Base-by-base conservation (phyloP, 2,888 invertebrate genomes). In the Watsonalla binaria region DNA sequence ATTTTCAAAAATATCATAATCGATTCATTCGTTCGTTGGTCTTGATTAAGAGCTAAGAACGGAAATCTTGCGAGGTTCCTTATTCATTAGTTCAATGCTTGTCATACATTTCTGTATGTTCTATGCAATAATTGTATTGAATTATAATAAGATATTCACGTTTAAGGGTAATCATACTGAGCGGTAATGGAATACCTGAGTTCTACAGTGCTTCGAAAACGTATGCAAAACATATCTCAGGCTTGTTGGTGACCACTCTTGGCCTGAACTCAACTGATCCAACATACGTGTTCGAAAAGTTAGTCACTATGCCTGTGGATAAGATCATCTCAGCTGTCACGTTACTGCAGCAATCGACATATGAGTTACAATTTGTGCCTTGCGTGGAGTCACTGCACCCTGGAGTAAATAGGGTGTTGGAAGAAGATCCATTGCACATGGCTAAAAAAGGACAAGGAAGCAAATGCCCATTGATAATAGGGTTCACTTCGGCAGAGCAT, bases 81-180 rank as follows among this genome's bases (percentile, higher is more conserved):
- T 24, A 24, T 2, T 24, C 24, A 24, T 4, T 4, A 24, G 24
- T 24, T 4, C 24, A 24, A 2, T 24, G 24, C 4, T 24, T 24
- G 24, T 24, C 24, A 4, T 24, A n/a, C 24, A 24, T 2, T 24
- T 2, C 24, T 24, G 4, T 2, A 24, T 24, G 24, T 24, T 24
- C 1, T 24, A 24, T 24, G 24, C 4, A 24, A 24, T 24, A 24
- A 24, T 24, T 24, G n/a, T 49, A 7, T 24, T 51, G 14, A 42
- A 24, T 24, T 33, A 11, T 24, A 8, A 51, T 34, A 24, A 24
- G n/a, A 51, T 8, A 13, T 45, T n/a, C 24, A 15, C 33, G 14
- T 47, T 51, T 15, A 74, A 82, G 82, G 47, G 69, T 59, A 2
- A 71, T 82, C 39, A 6, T 76, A 46, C 69, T 80, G 74, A 80